Evolutionary conservation across 2,888 invertebrate species (phyloP), one percentile per base, ranked within the genome.

Genomic region (Pheosia gnoma): DNA sequence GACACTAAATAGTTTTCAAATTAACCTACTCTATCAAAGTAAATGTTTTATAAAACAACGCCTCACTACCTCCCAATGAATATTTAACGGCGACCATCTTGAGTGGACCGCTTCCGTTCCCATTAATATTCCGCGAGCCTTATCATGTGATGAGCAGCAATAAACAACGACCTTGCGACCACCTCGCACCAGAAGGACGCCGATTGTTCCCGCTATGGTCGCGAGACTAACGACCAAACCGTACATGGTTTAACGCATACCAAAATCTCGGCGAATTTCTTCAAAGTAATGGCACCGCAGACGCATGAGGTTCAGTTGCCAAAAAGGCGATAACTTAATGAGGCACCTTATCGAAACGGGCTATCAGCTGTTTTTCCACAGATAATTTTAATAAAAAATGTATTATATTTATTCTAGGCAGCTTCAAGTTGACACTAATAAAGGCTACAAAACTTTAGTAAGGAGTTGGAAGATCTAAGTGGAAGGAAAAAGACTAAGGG

Each of bases 111-210:
- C 69, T 76, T 74, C 77, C 77, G 71, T 73, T 55, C 47, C 61
- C 53, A 69, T 70, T 79, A 80, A 70, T 80, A 67, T 80, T 68
- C 68, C 55, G 55, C 39, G 8, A 39, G 55, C 13, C 55, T 5
- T 13, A 77, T 75, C 66, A 69, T 71, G 63, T 68, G 60, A 69
- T 65, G 66, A 61, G 61, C 61, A 59, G 57, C 11, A 60, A 51
- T 11, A 57, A 59, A 49, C 49, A 10, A 43, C 68, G 75, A 75
- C 75, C 75, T 75, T 75, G 75, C 62, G 63, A 49, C 65, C 70
- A 75, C 78, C 78, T 81, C 79, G 74, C 61, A 57, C 63, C 73
- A 70, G 81, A 84, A 86, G 86, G 86, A 79, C 86, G 79, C 49
- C 73, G 62, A 85, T 86, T 86, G 87, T 86, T 77, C 83, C 77